Base-by-base conservation (phyloP, 30 jellyfish, hydroid and myxozoan species). In the Aurelia aurita region DNA sequence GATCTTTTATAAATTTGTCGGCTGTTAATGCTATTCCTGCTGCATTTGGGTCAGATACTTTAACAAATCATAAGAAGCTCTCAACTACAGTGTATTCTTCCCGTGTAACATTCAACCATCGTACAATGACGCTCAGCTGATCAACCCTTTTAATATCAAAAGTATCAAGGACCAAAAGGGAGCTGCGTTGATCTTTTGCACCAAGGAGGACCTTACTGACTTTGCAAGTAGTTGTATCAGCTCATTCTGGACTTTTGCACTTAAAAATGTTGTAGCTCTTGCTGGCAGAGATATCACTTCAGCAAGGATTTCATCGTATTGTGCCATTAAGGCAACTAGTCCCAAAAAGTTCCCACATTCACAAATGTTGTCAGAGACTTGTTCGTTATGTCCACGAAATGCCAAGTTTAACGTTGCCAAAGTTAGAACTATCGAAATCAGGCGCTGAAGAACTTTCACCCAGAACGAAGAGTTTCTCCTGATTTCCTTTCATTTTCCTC, bases 311-410 rank as follows among this genome's bases (percentile, higher is more conserved):
- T 84, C 84, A 58, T 32, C 80, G 49, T 84, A 84, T 58, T 55
- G 64, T 55, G 87, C 93, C 32, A 84, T 53, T 67, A 84, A 57
- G 0, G 87, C 61, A 39, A 69, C 93, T 66, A 84, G 20, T 19
- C 82, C 87, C 34, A 71, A 70, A 71, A 82, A 66, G 66, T 82
- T 82, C 19, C 92, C 92, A 26, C 92, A 79, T 54, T 66, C 71
- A 66, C 92, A 82, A 28, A 26, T 31, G 39, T 72, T 46, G 19
- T 82, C 92, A 16, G 19, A 11, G 72, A 27, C 75, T 69, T 66
- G 65, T 51, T 67, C 92, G 19, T 68, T 25, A 51, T 67, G 86
- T 25, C 87, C 80, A 20, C 73, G 45, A 3, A 84, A 53, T 58
- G 72, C 87, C 62, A 84, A 73, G 46, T 60, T 35, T 54, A 84